Conservation (phyloP, 2,888 invertebrate genomes). For the Ectropis crepuscularia region DNA sequence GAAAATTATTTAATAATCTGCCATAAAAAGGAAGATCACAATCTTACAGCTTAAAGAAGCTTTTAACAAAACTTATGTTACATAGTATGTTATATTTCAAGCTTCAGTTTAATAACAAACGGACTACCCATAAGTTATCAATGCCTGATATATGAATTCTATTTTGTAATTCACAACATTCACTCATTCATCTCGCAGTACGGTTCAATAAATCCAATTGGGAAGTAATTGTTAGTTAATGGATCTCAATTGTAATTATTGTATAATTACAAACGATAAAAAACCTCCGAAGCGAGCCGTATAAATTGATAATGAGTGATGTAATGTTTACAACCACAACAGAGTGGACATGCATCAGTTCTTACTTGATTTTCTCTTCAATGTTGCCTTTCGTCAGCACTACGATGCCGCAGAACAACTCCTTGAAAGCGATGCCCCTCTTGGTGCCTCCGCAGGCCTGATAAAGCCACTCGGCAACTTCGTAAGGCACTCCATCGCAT, state of each 20-base stretch:
- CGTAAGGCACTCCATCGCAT: constrained; percentile 93
- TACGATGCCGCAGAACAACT: constrained; percentile 93
- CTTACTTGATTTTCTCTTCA: constrained; percentile 93
- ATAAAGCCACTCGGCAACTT: constrained; percentile 93
- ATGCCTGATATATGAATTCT: background rate
- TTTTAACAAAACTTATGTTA: no score
- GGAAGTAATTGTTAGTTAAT: constrained; percentile 18
- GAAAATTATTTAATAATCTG: no score
- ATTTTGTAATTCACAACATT: constrained; percentile 10
- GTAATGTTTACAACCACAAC: constrained; percentile 50
- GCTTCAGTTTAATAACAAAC: no score
- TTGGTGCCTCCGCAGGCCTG: constrained; percentile 93
- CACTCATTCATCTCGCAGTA: background rate
- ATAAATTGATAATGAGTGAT: constrained; percentile 34
- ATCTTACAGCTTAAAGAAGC: no score
- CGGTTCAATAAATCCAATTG: constrained; percentile 9
- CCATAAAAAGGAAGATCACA: no score
- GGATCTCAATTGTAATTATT: constrained; percentile 22
- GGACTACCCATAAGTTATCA: no score
- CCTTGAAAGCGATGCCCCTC: constrained; percentile 92
- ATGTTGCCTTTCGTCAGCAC: constrained; percentile 93
- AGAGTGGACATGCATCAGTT: constrained; percentile 16
- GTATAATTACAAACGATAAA: constrained; percentile 19
- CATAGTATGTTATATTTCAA: no score
- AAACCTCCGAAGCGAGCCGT: constrained; percentile 12